A percentile compares a stretch with the other conserved stretches of the same genome.
These are phyloP conservation scores for Eulithis prunata DNA, from an alignment of 2,888 invertebrate species.

Conservation along the genomic window DNA sequence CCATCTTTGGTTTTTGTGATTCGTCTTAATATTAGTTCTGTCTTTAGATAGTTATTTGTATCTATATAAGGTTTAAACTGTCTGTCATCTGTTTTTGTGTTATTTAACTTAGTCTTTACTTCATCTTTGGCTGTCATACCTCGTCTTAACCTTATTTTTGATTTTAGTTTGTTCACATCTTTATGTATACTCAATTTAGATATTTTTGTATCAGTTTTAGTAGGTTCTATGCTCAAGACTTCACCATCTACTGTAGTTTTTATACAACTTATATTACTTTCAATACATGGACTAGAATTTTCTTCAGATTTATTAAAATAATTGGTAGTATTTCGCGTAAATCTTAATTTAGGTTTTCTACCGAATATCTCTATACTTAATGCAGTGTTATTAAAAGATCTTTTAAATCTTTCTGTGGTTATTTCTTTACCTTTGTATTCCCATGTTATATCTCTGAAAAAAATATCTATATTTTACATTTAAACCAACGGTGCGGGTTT, in stretches of 20 bases:
- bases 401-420: constrained; percentile 67
- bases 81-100: not conserved
- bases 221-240: not conserved
- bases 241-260: not conserved
- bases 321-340: not conserved
- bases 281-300: not conserved
- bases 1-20: too few species aligned
- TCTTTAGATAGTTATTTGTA: too few species aligned
- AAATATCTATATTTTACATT: not conserved
- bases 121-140: too few species aligned
- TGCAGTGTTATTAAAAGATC: constrained; percentile 62
- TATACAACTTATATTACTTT: not conserved
- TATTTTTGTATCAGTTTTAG: not conserved
- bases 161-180: not conserved
- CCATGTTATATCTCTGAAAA: constrained; percentile 78
- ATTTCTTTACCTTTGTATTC: constrained; percentile 79
- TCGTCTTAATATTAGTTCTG: too few species aligned
- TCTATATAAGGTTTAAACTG: too few species aligned
- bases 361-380: constrained; percentile 76
- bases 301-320: constrained; percentile 4
- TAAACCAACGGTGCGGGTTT: too few species aligned
- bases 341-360: constrained; percentile 78
- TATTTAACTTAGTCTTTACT: not conserved
- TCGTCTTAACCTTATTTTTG: not conserved
- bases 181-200: not conserved